A percentile compares a stretch with the other conserved stretches of the same genome.
These are phyloP conservation scores for Alexandromys fortis DNA, from an alignment of 2,113 vertebrate genomes.

Conservation along the genomic window DNA sequence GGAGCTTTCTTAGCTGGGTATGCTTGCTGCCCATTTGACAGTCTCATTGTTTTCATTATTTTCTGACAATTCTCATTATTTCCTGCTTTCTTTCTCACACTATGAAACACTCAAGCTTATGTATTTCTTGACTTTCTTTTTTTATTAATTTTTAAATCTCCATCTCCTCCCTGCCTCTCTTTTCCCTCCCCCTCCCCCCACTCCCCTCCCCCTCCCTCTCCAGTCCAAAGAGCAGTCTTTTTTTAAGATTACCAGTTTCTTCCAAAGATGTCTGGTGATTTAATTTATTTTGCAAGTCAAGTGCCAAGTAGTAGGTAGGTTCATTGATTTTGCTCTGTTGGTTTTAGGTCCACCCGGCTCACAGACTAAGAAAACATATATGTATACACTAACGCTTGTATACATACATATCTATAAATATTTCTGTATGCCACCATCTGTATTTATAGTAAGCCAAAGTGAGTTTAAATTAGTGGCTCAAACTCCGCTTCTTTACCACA, in stretches of 20 bases:
- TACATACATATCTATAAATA: constrained; percentile 25
- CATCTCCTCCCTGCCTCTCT: too few species aligned
- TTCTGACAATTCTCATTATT: neutral
- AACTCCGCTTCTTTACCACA: neutral
- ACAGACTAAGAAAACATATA: neutral
- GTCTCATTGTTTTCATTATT: neutral
- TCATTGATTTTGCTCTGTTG: neutral
- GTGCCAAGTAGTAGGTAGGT: neutral
- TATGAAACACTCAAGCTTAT: neutral
- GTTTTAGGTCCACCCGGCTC: neutral
- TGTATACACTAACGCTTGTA: neutral
- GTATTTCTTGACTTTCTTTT: neutral
- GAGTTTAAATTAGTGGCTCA: neutral
- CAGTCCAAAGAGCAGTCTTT: neutral
- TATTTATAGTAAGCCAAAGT: constrained; percentile 36
- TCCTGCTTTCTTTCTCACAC: neutral
- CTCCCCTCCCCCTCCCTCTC: too few species aligned
- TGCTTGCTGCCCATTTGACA: neutral
- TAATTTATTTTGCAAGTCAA: neutral
- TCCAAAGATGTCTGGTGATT: neutral
- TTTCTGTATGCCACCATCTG: constrained; percentile 15
- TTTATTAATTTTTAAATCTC: too few species aligned
- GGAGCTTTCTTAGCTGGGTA: neutral
- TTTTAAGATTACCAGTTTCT: neutral
- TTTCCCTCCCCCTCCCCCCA: too few species aligned